Base-by-base conservation (phyloP, 1,140 invertebrate species). In the Melitaea cinxia region DNA sequence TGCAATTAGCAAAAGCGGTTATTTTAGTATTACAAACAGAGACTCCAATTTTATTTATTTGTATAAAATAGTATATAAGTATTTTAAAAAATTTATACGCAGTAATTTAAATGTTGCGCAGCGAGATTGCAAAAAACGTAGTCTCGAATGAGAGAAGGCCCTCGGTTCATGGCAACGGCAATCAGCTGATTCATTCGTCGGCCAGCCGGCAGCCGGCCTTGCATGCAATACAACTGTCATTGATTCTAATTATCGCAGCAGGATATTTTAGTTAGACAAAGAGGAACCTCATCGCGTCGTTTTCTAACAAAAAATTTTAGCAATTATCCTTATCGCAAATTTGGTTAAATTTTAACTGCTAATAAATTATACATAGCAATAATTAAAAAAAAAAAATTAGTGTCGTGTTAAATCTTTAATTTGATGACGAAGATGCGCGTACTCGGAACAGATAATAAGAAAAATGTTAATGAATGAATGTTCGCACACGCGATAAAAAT, bases 151-250 rank as follows among this genome's bases (percentile, higher is more conserved):
- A 12, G 19, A 47, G 42, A 42, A 42, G 37, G 37, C 17, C 42
- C 42, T 23, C 42, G 42, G 42, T 47, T 47, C 42, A 47, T n/a
- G 42, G 42, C 42, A 66, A 59, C 65, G 63, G 65, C 63, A 68
- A 69, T 79, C 81, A 80, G 78, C 79, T 85, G 80, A 85, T 85
- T 83, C 79, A 82, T 70, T 77, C 74, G 73, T 39, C 73, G 68
- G 75, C 42, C 42, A 23, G 42, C 23, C 42, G 54, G 61, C 70
- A 26, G 75, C 58, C 75, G 83, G 78, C 83, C 83, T 86, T 82
- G 83, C 81, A 77, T 80, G 80, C 81, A 75, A 73, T 77, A 73
- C 73, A 73, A 75, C 75, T 79, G 73, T 70, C 71, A 71, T 73
- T 73, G 68, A 69, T 68, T 69, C 68, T 71, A 71, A 71, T 73